Conservation (phyloP, 2,113 vertebrate genomes). For the Gallinago jamesoni region DNA sequence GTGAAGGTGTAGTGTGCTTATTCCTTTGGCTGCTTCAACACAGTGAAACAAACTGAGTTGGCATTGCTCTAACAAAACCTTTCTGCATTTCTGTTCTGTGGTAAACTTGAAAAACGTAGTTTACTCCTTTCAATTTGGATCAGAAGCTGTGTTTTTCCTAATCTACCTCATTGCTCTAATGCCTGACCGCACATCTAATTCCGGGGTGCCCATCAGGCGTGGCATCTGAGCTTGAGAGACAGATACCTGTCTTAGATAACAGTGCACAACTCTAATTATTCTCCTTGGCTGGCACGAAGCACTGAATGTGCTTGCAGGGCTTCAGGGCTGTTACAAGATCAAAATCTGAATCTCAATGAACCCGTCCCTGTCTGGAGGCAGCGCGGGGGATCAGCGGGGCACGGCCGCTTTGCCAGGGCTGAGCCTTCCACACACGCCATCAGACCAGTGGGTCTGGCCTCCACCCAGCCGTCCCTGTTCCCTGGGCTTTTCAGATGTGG, state of each 20-base stretch:
- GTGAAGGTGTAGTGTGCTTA: rapidly evolving
- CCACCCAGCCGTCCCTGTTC: rapidly evolving
- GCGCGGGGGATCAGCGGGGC: neutral
- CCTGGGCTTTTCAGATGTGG: neutral
- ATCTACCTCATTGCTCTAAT: rapidly evolving
- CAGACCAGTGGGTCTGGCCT: neutral
- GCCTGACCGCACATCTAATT: neutral
- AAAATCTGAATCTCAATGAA: neutral
- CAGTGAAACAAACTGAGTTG: neutral
- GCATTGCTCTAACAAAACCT: neutral
- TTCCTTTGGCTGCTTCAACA: neutral
- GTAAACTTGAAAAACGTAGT: neutral
- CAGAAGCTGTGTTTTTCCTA: neutral
- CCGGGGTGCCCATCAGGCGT: neutral
- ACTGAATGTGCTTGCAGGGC: neutral
- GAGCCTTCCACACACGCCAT: neutral
- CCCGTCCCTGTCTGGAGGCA: neutral
- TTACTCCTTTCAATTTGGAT: neutral
- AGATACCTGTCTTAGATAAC: neutral
- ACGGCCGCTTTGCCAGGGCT: neutral
- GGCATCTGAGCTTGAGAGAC: neutral
- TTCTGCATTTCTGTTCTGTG: neutral
- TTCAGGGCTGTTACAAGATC: neutral
- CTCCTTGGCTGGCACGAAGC: neutral
- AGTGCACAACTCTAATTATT: neutral